Evolutionary conservation across 2,797 vertebrate genomes (phyloP), one percentile per base, ranked within the genome.

Genomic region (Typhlichthys eigenmanni): DNA sequence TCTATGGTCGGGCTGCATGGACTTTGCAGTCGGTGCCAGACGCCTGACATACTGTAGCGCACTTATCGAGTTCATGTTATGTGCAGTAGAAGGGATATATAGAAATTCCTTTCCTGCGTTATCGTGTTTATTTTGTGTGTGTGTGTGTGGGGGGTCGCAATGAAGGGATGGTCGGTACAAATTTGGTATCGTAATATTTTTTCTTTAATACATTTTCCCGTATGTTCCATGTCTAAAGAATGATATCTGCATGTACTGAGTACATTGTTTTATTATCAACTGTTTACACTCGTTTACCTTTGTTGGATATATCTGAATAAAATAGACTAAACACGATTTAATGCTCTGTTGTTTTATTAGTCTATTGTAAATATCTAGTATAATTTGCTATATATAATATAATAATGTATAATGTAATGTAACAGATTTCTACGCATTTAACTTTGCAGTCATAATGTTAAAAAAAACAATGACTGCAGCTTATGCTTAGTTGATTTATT

Each of bases 221-320:
- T 68, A 46, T 66, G 19, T 60, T 63, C n/a, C 16, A 38, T 38
- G 9, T 72, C 50, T 68, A n/a, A 61, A 19, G 47, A 66, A 9
- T 14, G 49, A 14, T 51, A 74, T 76, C 58, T 83, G 81, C 77
- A 85, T 84, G 71, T 62, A 2, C 57, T 29, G 53, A 32, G 2
- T 55, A 10, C 6, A 24, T 10, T 46, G 17, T 57, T 45, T 14
- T 16, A 54, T 64, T 83, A 62, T 75, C 43, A 3, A 57, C 8
- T 61, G 0, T 19, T 54, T 60, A 13, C 62, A 29, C 9, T 58
- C 75, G 72, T 80, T 13, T 77, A 55, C 84, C 46, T 62, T 54
- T 68, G 14, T 72, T 57, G 71, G 14, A 64, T 70, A 5, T 29
- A 3, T 54, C 55, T 67, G 49, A 88, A 87, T 87, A 89, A 89